These are phyloP conservation scores for Drosophila kuntzei DNA, from an alignment of 2,888 invertebrate genomes.

Conservation along the genomic window DNA sequence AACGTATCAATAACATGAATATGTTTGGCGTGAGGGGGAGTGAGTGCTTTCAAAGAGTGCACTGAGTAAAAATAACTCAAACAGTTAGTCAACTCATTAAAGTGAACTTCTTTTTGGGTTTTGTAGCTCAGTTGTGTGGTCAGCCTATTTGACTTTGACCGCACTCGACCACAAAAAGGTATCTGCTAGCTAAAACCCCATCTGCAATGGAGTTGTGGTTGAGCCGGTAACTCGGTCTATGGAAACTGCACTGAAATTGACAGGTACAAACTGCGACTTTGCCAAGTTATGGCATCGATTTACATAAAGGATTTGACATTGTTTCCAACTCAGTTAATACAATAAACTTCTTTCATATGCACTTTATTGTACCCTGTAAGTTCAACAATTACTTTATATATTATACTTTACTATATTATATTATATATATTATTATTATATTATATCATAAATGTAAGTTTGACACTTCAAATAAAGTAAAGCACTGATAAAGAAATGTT, in stretches of 20 bases:
- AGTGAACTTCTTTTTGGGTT: constrained; percentile 50
- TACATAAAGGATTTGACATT: constrained; percentile 16
- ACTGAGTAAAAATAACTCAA: constrained; percentile 44
- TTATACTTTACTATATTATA: no score
- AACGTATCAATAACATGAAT: constrained; percentile 67
- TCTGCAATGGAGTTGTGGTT: constrained; percentile 39
- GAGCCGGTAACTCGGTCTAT: background rate
- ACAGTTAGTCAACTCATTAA: constrained; percentile 50
- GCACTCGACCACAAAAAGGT: constrained; percentile 50
- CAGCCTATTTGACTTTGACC: constrained; percentile 57
- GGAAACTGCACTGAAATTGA: constrained; percentile 22
- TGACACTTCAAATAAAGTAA: no score
- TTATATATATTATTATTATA: no score
- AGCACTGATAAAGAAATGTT: no score
- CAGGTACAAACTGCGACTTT: constrained; percentile 16
- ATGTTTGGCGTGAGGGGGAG: background rate
- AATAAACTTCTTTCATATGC: background rate
- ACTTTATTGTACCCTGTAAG: background rate
- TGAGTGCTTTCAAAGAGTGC: background rate
- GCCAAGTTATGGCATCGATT: constrained; percentile 18
- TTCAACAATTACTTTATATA: background rate
- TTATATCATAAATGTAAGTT: no score
- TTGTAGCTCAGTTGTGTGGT: constrained; percentile 46
- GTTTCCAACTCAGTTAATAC: background rate
- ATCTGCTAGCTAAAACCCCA: constrained; percentile 29